Evolutionary conservation across 2,888 invertebrate species (phyloP).

Genomic region (Schizotus pectinicornis): DNA sequence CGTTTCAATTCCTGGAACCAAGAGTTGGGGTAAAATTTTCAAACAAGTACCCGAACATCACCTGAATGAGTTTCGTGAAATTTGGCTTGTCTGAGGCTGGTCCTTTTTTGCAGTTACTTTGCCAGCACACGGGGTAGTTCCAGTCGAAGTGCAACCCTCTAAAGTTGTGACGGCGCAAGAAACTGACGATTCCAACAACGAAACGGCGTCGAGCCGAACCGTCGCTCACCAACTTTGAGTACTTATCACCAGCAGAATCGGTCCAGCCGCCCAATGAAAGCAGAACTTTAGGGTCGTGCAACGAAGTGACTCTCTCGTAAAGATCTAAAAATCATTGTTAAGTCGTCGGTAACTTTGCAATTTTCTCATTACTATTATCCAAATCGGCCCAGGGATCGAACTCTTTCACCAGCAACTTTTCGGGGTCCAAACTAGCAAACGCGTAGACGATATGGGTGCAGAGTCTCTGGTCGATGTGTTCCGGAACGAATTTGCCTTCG

Average conservation of each 20-base stretch:
- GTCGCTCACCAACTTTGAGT: slow-evolving; percentile 77
- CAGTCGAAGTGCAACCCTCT: slow-evolving; percentile 90
- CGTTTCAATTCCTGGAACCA: slow-evolving; percentile 66
- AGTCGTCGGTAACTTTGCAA: slow-evolving; percentile 35
- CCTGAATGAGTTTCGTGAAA: slow-evolving; percentile 76
- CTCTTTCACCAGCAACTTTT: slow-evolving; percentile 75
- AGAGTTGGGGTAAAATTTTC: slow-evolving; percentile 5
- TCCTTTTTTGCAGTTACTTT: slow-evolving; percentile 85
- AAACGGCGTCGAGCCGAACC: slow-evolving; percentile 72
- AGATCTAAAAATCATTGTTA: slow-evolving; percentile 65
- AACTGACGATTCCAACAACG: slow-evolving; percentile 71
- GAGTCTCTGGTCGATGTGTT: slow-evolving; percentile 78
- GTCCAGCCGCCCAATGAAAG: slow-evolving; percentile 96
- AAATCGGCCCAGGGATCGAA: slow-evolving; percentile 90
- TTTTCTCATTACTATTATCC: slow-evolving; percentile 73
- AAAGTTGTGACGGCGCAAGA: slow-evolving; percentile 77
- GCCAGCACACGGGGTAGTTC: slow-evolving; percentile 95
- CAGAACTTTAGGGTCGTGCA: slow-evolving; percentile 70
- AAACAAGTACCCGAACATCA: slow-evolving; percentile 48
- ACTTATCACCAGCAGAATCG: slow-evolving; percentile 87
- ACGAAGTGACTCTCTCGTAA: slow-evolving; percentile 77
- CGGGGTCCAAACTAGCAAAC: slow-evolving; percentile 85
- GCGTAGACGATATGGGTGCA: slow-evolving; percentile 92
- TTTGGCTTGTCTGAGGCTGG: slow-evolving; percentile 79
- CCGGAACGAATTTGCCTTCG: slow-evolving; percentile 85